phyloP scores from a whole-genome alignment of 1,140 invertebrate genomes.

The Bombus superbus region DNA sequence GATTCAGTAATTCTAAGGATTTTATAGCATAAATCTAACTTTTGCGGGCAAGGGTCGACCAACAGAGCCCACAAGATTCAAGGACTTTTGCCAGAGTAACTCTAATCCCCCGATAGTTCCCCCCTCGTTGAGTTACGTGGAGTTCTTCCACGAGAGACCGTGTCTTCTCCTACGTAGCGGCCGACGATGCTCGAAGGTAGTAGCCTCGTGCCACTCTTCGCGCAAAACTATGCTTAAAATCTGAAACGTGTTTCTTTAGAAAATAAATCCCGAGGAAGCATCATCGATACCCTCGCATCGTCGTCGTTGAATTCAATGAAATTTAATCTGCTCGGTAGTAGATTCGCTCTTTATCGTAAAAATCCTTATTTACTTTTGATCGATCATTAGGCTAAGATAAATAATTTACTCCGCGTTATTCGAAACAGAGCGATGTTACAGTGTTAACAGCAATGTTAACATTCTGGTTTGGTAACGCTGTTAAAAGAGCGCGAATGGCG shows the following conservation, averaged over 20 bases:
- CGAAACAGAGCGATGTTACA: not conserved
- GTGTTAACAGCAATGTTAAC: not conserved
- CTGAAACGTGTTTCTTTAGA: not conserved
- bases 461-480: too few species aligned
- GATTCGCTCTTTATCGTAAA: too few species aligned
- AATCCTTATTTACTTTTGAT: too few species aligned
- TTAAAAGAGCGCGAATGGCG: too few species aligned
- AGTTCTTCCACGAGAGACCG: constrained; percentile 65
- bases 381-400: too few species aligned
- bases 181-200: constrained; percentile 61
- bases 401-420: too few species aligned
- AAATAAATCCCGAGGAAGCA: not conserved
- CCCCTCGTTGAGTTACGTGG: constrained; percentile 71
- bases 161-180: constrained; percentile 57
- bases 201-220: not conserved
- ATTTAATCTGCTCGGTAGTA: too few species aligned
- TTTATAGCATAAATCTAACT: constrained; percentile 81
- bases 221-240: not conserved
- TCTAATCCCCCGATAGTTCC: constrained; percentile 78
- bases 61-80: constrained; percentile 78
- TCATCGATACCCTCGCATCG: too few species aligned
- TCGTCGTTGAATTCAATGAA: not conserved
- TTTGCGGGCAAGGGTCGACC: constrained; percentile 75
- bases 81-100: constrained; percentile 79
- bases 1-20: constrained; percentile 80